These are phyloP conservation scores for Myotis yumanensis DNA, from an alignment of 2,113 vertebrate genomes.

Conservation along the genomic window DNA sequence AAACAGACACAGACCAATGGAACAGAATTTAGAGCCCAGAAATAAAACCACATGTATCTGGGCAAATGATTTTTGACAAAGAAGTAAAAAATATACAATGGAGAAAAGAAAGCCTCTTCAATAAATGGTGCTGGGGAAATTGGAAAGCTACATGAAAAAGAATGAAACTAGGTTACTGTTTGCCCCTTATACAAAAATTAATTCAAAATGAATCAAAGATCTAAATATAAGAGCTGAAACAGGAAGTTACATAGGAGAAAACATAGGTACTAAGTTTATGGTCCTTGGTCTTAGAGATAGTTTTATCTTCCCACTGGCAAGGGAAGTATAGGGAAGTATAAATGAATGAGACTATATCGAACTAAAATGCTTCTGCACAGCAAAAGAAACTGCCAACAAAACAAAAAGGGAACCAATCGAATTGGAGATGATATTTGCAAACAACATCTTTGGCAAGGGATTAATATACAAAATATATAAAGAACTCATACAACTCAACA, in stretches of 20 bases:
- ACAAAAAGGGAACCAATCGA: not conserved
- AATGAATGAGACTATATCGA: not conserved
- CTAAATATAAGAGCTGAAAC: not conserved
- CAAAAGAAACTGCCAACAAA: not conserved
- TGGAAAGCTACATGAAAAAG: not conserved
- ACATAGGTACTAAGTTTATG: not conserved
- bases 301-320: not conserved
- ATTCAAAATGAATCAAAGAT: not conserved
- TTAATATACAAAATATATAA: not conserved
- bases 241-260: not conserved
- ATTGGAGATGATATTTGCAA: not conserved
- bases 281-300: not conserved
- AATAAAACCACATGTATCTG: not conserved
- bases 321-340: too few species aligned
- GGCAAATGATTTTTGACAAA: too few species aligned
- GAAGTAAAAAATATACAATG: too few species aligned
- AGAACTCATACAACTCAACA: not conserved
- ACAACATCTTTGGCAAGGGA: not conserved
- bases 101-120: not conserved
- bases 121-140: not conserved
- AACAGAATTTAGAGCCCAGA: not conserved
- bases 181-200: not conserved
- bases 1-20: not conserved
- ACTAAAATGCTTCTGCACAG: not conserved
- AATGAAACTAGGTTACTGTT: not conserved